Evolutionary conservation across 2,113 vertebrate species (phyloP).

Genomic region (Anguilla japonica): DNA sequence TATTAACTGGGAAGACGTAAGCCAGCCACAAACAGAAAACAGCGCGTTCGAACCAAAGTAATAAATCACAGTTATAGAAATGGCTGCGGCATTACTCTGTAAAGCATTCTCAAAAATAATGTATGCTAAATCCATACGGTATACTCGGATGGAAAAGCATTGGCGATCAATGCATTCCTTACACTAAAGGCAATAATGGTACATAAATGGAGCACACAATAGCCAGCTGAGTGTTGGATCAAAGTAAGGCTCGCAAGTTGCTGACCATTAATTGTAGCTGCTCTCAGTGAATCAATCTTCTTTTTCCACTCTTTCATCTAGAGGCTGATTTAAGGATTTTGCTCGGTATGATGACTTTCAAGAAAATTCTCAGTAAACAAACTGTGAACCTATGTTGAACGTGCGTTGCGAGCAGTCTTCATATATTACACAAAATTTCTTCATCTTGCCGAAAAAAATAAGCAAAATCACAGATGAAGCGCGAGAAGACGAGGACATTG

Average conservation of each 20-base stretch:
- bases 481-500: neutral
- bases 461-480: neutral
- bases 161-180: conserved; percentile 47
- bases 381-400: too few relatives aligned
- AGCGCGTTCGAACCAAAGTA: neutral
- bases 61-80: neutral
- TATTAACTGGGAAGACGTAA: neutral
- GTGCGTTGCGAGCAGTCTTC: too few relatives aligned
- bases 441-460: too few relatives aligned
- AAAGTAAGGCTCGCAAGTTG: neutral
- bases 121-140: conserved; percentile 40
- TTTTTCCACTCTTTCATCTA: neutral
- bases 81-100: neutral
- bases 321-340: neutral
- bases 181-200: conserved; percentile 54
- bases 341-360: neutral
- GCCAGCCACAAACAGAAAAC: neutral
- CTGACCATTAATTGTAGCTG: neutral
- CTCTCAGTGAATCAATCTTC: neutral
- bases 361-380: too few relatives aligned
- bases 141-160: conserved; percentile 43
- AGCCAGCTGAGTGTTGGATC: neutral
- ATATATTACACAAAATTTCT: too few relatives aligned
- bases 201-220: conserved; percentile 48
- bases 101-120: neutral